A percentile compares a stretch with the other conserved stretches of the same genome.
Conservation (phyloP, 1,140 invertebrate genomes). For the Caerostris darwini region DNA sequence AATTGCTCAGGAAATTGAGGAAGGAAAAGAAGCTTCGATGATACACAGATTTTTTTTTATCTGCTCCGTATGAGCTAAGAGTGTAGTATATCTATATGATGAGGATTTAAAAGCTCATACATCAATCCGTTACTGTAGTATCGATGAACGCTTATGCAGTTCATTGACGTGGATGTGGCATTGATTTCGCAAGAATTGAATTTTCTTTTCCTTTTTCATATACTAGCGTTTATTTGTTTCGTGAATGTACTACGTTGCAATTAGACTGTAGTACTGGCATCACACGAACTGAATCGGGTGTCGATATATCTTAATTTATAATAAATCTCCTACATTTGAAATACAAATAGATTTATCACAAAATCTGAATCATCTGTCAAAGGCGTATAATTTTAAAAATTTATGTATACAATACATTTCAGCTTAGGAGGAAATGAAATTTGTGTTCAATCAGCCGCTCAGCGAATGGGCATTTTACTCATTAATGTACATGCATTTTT, state of each 20-base stretch:
- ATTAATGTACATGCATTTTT: too few relatives aligned
- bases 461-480: too few relatives aligned
- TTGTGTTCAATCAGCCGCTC: too few relatives aligned
- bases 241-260: too few relatives aligned
- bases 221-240: not conserved
- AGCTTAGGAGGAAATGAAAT: too few relatives aligned
- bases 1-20: constrained; percentile 70
- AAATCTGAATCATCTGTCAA: too few relatives aligned
- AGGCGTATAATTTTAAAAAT: too few relatives aligned
- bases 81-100: constrained; percentile 46
- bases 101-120: constrained; percentile 66
- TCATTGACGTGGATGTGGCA: constrained; percentile 7
- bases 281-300: not conserved
- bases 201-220: not conserved
- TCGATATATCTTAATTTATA: not conserved
- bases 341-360: too few relatives aligned
- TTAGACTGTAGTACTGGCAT: not conserved
- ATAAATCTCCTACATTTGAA: not conserved
- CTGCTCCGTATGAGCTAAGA: not conserved
- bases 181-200: constrained; percentile 43
- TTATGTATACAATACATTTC: too few relatives aligned
- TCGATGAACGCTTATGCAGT: not conserved
- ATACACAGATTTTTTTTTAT: constrained; percentile 34
- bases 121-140: constrained; percentile 63
- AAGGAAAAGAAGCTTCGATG: constrained; percentile 9